Percentiles rank a stretch among this genome's conserved stretches.
Conservation (phyloP, 2,888 invertebrate species). For the Hemistola chrysoprasaria region DNA sequence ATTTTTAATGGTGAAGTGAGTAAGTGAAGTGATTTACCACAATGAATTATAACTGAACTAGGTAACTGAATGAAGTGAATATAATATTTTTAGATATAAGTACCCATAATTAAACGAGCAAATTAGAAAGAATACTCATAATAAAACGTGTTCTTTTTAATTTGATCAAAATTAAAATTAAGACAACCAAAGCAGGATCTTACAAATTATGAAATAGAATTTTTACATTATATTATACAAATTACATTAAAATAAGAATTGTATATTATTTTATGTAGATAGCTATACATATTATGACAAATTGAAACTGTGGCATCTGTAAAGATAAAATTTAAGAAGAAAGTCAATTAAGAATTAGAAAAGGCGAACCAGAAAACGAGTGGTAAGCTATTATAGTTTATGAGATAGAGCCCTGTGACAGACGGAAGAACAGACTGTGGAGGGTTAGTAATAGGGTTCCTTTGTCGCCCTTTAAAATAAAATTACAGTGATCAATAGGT, state of each 20-base stretch:
- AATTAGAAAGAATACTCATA: constrained; percentile 56
- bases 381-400: no score
- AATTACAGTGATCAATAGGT: constrained; percentile 9
- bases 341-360: no score
- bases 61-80: no score
- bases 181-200: constrained; percentile 54
- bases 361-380: no score
- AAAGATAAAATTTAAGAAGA: no score
- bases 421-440: no score
- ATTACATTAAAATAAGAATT: not conserved
- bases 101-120: constrained; percentile 42
- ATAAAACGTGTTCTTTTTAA: constrained; percentile 49
- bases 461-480: constrained; percentile 3
- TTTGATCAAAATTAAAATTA: constrained; percentile 47
- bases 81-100: no score
- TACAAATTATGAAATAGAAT: constrained; percentile 19
- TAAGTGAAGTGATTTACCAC: constrained; percentile 22
- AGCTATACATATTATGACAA: constrained; percentile 1
- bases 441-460: constrained; percentile 1
- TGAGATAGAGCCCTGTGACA: no score
- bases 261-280: constrained; percentile 7
- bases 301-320: no score
- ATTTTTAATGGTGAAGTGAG: constrained; percentile 7
- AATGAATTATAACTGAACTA: no score
- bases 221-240: constrained; percentile 19